Percentiles rank a stretch among this genome's conserved stretches.
Conservation (phyloP, 2,113 vertebrate species). For the Cairina moschata region DNA sequence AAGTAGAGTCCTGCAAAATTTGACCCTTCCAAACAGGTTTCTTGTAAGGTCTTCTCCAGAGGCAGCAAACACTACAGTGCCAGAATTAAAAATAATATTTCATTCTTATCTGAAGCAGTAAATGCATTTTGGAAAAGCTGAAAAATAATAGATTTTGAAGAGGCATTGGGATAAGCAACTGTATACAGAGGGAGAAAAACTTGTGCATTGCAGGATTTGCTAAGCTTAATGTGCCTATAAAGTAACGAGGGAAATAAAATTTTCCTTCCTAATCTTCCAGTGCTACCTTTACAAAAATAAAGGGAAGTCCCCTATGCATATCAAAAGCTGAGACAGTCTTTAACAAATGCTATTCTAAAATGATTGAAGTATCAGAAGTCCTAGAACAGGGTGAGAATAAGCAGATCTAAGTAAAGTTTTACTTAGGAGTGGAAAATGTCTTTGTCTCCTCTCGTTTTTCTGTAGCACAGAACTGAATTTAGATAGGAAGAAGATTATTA, state of each 20-base stretch:
- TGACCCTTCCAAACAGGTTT: not conserved
- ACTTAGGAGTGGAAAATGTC: not conserved
- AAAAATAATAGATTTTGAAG: not conserved
- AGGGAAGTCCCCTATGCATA: not conserved
- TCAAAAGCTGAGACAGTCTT: not conserved
- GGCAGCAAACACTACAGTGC: not conserved
- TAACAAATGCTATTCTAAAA: not conserved
- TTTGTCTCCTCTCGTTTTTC: not conserved
- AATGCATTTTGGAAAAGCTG: not conserved
- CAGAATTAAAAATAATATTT: not conserved
- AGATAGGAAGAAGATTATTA: not conserved
- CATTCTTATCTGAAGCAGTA: not conserved
- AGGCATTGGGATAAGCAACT: not conserved
- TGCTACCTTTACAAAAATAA: not conserved
- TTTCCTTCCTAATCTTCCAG: not conserved
- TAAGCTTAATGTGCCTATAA: not conserved
- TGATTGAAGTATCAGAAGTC: not conserved
- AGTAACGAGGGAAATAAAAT: not conserved
- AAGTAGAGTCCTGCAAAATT: not conserved
- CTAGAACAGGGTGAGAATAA: not conserved
- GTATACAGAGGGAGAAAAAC: not conserved
- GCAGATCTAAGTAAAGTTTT: not conserved
- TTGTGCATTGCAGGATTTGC: not conserved
- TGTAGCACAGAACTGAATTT: not conserved
- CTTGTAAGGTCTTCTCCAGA: not conserved